Percentiles rank a stretch among this genome's conserved stretches.
Conservation (phyloP, 2,113 vertebrate species). For the Junco hyemalis region DNA sequence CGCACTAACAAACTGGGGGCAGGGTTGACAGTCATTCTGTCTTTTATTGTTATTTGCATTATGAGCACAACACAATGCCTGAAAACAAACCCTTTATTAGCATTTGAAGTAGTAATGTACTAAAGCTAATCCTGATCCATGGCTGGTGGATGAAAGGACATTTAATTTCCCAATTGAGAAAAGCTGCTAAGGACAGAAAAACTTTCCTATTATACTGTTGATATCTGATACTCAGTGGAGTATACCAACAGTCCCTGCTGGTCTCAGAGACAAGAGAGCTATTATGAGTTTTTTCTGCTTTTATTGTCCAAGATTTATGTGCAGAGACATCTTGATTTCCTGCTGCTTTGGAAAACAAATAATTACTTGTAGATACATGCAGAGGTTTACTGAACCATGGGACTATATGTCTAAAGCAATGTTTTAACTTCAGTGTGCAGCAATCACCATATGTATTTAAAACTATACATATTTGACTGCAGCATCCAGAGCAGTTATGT, state of each 20-base stretch:
- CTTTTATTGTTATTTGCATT: neutral
- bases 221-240: neutral
- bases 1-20: neutral
- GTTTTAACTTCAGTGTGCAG: neutral
- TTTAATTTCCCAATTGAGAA: neutral
- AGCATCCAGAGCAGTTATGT: neutral
- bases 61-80: neutral
- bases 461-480: neutral
- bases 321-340: neutral
- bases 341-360: neutral
- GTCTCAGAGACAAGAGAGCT: neutral
- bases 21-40: neutral
- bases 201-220: neutral
- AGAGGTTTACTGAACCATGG: neutral
- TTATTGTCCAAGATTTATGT: neutral
- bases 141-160: neutral
- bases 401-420: neutral
- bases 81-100: neutral
- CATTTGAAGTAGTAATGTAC: neutral
- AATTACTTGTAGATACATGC: neutral
- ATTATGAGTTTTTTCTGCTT: neutral
- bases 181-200: slow-evolving; percentile 5
- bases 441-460: neutral
- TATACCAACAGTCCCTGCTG: neutral
- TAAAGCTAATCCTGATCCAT: neutral